A percentile compares a stretch with the other conserved stretches of the same genome.
These are phyloP conservation scores for Struthidea cinerea DNA, from an alignment of 2,113 vertebrate species.

Conservation along the genomic window DNA sequence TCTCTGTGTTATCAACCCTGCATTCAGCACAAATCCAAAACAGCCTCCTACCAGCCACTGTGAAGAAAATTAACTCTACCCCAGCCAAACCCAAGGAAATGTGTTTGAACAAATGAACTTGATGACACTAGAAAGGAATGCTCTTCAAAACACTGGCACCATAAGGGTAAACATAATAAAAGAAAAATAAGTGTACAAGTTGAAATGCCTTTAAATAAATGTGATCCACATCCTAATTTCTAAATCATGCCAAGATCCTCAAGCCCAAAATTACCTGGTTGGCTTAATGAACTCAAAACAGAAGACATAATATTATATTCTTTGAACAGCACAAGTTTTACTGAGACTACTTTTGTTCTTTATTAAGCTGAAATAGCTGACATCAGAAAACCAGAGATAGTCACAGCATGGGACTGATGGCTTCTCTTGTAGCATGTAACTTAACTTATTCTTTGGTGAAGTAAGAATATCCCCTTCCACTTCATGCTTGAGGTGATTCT, in stretches of 20 bases:
- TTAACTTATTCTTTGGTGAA: neutral
- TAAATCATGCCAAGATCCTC: neutral
- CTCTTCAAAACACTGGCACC: neutral
- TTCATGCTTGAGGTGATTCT: neutral
- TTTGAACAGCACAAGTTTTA: neutral
- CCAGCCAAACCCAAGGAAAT: neutral
- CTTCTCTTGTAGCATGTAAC: neutral
- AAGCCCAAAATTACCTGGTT: neutral
- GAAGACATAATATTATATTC: neutral
- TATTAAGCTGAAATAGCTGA: neutral
- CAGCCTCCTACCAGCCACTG: neutral
- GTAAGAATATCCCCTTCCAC: neutral
- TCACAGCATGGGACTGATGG: neutral
- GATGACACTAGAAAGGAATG: neutral
- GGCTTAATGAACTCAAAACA: neutral
- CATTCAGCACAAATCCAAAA: neutral
- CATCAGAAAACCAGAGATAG: neutral
- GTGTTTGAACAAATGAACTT: neutral
- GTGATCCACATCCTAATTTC: neutral
- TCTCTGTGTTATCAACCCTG: rapidly evolving
- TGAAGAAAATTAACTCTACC: neutral
- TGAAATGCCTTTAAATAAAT: neutral
- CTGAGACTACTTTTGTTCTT: neutral
- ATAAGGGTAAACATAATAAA: neutral
- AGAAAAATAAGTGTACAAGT: neutral